Evolutionary conservation across 2,797 vertebrate species (phyloP).

Genomic region (Acipenser transmontanus): DNA sequence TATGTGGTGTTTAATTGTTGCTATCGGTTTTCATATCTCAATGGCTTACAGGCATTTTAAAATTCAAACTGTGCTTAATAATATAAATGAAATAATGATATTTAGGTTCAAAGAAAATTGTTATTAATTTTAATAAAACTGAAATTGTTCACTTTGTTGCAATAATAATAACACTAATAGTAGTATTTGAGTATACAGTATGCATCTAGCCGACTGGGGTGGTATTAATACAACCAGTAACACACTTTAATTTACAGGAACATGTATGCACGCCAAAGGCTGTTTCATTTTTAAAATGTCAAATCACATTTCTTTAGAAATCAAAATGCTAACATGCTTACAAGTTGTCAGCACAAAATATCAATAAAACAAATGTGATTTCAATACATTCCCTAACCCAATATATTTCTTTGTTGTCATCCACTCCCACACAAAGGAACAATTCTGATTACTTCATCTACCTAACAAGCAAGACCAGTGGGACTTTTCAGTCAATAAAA

Average conservation of each 20-base stretch:
- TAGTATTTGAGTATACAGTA: no score
- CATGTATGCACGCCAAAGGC: neutral
- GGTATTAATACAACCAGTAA: neutral
- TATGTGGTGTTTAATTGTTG: no score
- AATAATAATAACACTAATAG: no score
- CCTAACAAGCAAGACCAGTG: neutral
- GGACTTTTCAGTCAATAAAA: slow-evolving; percentile 45
- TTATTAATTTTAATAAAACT: no score
- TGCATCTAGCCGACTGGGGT: no score
- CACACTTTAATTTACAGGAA: slow-evolving; percentile 20
- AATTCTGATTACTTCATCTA: slow-evolving; percentile 10
- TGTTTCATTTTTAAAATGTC: neutral
- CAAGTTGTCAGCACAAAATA: slow-evolving; percentile 38
- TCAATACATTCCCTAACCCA: slow-evolving; percentile 13
- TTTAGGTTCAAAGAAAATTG: no score
- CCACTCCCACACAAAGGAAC: slow-evolving; percentile 25
- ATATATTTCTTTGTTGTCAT: neutral
- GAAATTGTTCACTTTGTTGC: no score
- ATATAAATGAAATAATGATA: no score
- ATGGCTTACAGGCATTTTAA: no score
- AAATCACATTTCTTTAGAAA: slow-evolving; percentile 30
- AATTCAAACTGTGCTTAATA: no score
- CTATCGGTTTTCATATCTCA: no score
- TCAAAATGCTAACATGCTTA: slow-evolving; percentile 49
- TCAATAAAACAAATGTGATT: slow-evolving; percentile 23